Evolutionary conservation across 2,113 vertebrate species (phyloP).

Genomic region (Mesembrinibis cayennensis): DNA sequence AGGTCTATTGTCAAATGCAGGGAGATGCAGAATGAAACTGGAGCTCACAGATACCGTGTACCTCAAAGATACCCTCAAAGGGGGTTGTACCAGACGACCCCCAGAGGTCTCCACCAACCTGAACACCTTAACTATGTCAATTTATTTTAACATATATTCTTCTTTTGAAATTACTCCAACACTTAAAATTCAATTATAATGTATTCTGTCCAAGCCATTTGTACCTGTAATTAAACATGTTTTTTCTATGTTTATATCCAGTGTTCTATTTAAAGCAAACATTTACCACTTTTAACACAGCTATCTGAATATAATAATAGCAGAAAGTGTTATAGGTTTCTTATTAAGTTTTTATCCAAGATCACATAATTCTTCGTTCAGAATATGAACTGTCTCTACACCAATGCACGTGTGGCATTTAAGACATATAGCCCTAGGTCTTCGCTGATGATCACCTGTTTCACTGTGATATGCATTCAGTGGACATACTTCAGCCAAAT

Average conservation of each 20-base stretch:
- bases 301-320: neutral
- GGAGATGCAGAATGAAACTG: neutral
- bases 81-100: neutral
- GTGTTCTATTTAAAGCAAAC: neutral
- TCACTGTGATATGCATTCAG: neutral
- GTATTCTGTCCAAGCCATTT: neutral
- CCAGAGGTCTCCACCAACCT: neutral
- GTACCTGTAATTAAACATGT: neutral
- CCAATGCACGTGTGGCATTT: rapidly evolving
- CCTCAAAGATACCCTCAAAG: neutral
- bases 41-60: neutral
- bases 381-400: neutral
- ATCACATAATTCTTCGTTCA: neutral
- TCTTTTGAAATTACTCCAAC: neutral
- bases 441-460: neutral
- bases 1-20: neutral
- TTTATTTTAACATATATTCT: neutral
- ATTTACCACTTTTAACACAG: neutral
- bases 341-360: neutral
- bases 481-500: neutral
- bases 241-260: neutral
- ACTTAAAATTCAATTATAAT: neutral
- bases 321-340: neutral
- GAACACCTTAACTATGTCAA: neutral
- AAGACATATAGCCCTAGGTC: neutral